Conservation (phyloP, 2,113 vertebrate species). For the Gobius niger region DNA sequence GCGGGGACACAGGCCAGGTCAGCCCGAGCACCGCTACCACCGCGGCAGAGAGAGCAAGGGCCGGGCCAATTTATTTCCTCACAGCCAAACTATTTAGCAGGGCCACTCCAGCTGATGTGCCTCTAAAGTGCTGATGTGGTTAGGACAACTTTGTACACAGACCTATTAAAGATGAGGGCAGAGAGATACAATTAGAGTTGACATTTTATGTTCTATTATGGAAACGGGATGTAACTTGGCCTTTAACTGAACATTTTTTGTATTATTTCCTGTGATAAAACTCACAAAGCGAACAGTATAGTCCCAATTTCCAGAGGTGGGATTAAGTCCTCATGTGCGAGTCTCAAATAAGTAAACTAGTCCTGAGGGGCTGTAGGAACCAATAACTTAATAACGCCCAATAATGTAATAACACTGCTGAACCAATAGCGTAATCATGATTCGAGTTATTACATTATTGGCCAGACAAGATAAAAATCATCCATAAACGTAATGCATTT, state of each 20-base stretch:
- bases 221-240: conserved; percentile 1
- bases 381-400: too few relatives aligned
- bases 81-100: conserved; percentile 17
- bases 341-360: too few relatives aligned
- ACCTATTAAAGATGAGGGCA: not conserved
- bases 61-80: conserved; percentile 20
- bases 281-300: too few relatives aligned
- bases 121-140: conserved; percentile 5
- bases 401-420: too few relatives aligned
- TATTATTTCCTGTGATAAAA: too few relatives aligned
- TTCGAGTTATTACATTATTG: too few relatives aligned
- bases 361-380: too few relatives aligned
- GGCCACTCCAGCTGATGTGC: not conserved
- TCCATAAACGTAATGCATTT: too few relatives aligned
- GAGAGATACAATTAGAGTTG: not conserved
- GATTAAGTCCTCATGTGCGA: too few relatives aligned
- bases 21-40: conserved; percentile 12
- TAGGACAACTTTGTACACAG: not conserved
- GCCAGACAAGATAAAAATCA: too few relatives aligned
- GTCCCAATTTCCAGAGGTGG: too few relatives aligned
- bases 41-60: conserved; percentile 26
- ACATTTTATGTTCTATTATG: conserved; percentile 1
- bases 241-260: not conserved
- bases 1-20: conserved; percentile 38
- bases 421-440: too few relatives aligned